phyloP scores from a whole-genome alignment of 2,888 invertebrate species.

The Drosophila picticornis region DNA sequence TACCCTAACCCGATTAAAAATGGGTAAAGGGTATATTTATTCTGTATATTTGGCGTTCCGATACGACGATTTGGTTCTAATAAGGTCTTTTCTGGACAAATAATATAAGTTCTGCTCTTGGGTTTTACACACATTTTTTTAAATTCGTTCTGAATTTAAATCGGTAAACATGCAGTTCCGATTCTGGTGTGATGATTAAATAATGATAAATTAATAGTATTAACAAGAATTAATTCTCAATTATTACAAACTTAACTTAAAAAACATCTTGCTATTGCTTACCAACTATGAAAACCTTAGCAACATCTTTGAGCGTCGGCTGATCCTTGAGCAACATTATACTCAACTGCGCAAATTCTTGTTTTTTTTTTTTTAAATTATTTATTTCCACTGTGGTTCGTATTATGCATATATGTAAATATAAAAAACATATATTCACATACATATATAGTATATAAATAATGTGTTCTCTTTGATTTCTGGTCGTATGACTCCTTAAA shows the following conservation, averaged over 20 bases:
- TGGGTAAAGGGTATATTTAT: too few relatives aligned
- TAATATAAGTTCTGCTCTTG: too few relatives aligned
- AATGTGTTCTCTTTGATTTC: background rate
- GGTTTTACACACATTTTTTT: too few relatives aligned
- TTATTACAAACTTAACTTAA: background rate
- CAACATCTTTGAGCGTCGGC: conserved; percentile 46
- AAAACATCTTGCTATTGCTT: background rate
- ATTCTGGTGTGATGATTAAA: background rate
- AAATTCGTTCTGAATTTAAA: background rate
- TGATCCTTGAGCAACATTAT: conserved; percentile 50
- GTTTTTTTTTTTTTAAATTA: background rate
- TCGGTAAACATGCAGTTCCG: background rate
- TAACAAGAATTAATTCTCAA: background rate
- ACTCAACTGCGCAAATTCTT: background rate
- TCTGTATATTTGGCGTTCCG: too few relatives aligned
- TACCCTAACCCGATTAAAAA: too few relatives aligned
- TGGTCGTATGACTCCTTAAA: conserved; percentile 25
- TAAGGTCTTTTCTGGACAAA: too few relatives aligned
- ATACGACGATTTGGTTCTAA: too few relatives aligned
- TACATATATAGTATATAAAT: background rate
- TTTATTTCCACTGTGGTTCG: conserved; percentile 5
- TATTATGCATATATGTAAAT: background rate
- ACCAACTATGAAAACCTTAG: conserved; percentile 56
- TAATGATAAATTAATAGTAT: background rate
- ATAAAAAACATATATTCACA: too few relatives aligned